phyloP scores from a whole-genome alignment of 2,888 invertebrate species.

The Tenthredo mesomela region DNA sequence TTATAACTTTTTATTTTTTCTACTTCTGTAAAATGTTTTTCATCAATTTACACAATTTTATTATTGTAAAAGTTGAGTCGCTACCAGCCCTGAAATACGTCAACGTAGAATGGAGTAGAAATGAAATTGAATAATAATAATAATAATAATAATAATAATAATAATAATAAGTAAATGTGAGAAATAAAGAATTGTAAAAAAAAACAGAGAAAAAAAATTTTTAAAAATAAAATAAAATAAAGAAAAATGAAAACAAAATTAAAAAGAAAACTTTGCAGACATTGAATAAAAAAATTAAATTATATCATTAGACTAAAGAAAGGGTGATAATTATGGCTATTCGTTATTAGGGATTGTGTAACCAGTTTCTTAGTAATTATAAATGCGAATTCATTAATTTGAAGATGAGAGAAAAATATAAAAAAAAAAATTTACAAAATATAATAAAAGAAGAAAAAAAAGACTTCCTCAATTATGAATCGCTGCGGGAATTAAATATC shows the following conservation, averaged over 20 bases:
- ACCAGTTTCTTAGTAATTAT: not conserved
- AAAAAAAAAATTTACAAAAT: not conserved
- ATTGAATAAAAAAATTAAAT: not conserved
- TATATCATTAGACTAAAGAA: conserved; percentile 19
- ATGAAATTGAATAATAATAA: conserved; percentile 14
- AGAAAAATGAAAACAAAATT: not conserved
- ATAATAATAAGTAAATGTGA: conserved; percentile 14
- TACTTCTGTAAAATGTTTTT: not conserved
- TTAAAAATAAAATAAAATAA: no score
- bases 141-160: not conserved
- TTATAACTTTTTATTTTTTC: not conserved
- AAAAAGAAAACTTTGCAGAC: not conserved
- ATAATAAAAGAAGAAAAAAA: not conserved
- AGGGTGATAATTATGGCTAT: conserved; percentile 46
- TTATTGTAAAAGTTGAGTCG: not conserved
- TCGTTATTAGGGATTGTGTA: conserved; percentile 16
- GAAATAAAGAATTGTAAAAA: conserved; percentile 14
- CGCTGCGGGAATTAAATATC: conserved; percentile 12
- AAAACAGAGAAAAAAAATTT: not conserved
- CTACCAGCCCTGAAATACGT: not conserved
- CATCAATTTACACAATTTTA: not conserved
- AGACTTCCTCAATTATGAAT: not conserved
- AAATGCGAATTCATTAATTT: not conserved
- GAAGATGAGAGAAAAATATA: not conserved
- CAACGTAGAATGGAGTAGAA: conserved; percentile 23